phyloP scores from a whole-genome alignment of 37 sponge, comb jelly and placozoan genomes.

The Petrosia ficiformis region DNA sequence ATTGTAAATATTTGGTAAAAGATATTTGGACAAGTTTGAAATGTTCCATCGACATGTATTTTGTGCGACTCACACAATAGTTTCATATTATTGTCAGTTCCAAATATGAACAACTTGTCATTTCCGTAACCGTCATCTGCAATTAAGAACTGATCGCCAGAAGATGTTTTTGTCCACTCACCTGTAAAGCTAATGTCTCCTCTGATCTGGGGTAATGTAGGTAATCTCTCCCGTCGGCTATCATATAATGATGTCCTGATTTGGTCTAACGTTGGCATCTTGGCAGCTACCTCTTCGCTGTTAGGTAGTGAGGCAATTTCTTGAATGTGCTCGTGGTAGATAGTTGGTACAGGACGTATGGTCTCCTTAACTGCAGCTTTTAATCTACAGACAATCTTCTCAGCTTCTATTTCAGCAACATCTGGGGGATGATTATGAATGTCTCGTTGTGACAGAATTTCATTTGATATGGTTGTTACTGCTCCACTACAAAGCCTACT shows the following conservation, averaged over 20 bases:
- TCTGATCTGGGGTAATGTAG: conserved; percentile 7
- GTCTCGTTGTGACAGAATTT: too few species aligned
- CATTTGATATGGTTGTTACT: too few species aligned
- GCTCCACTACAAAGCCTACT: too few species aligned
- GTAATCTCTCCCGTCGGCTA: conserved; percentile 1
- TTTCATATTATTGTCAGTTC: not conserved
- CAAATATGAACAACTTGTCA: conserved; percentile 7
- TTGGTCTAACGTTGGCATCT: conserved; percentile 4
- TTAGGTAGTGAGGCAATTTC: not conserved
- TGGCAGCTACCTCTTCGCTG: conserved; percentile 9
- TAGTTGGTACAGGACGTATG: too few species aligned
- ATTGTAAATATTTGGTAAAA: conserved; percentile 20
- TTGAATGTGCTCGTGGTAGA: not conserved
- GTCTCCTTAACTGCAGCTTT: too few species aligned
- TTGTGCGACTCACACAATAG: conserved; percentile 5
- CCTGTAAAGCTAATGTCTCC: conserved; percentile 16
- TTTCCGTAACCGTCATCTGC: conserved; percentile 14
- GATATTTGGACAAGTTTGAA: conserved; percentile 17
- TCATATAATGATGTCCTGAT: conserved; percentile 6
- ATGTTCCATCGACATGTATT: conserved; percentile 20
- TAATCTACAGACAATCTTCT: too few species aligned
- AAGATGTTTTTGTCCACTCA: conserved; percentile 8
- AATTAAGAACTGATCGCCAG: conserved; percentile 6
- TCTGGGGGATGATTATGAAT: too few species aligned
- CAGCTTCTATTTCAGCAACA: too few species aligned